Evolutionary conservation across 1,140 invertebrate genomes (phyloP).

Genomic region (Forficula auricularia): DNA sequence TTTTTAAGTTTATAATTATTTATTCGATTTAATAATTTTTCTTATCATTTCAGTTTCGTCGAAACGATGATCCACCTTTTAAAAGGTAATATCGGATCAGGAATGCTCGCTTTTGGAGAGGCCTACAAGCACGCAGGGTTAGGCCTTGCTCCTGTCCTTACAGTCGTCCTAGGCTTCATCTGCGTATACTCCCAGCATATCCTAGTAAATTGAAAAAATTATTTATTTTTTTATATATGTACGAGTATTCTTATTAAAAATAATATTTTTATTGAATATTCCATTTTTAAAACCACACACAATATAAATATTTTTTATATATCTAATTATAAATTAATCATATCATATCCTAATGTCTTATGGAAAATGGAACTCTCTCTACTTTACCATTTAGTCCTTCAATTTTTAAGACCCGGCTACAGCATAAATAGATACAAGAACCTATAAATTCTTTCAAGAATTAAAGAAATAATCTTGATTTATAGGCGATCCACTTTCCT

Average conservation of each 20-base stretch:
- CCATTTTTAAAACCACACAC: neutral
- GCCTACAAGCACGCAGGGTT: constrained; percentile 52
- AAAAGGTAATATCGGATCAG: constrained; percentile 57
- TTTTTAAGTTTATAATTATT: no score
- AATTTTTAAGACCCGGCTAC: no score
- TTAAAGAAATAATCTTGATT: no score
- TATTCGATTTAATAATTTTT: no score
- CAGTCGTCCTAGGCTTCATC: constrained; percentile 44
- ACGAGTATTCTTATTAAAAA: no score
- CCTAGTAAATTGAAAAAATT: constrained; percentile 41
- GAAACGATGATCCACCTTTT: constrained; percentile 57
- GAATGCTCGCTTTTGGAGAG: constrained; percentile 57
- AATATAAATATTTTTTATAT: neutral
- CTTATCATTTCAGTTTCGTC: constrained; percentile 35
- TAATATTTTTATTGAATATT: no score
- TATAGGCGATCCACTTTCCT: no score
- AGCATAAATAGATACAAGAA: no score
- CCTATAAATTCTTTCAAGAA: no score
- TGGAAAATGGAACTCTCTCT: no score
- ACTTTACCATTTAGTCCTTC: no score
- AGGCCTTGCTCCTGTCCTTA: constrained; percentile 45
- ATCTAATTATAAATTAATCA: constrained; percentile 6
- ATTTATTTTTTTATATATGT: constrained; percentile 3
- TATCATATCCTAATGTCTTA: no score
- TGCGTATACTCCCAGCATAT: constrained; percentile 56